phyloP scores from a whole-genome alignment of 2,888 invertebrate genomes.

The Mythimna ferrago region DNA sequence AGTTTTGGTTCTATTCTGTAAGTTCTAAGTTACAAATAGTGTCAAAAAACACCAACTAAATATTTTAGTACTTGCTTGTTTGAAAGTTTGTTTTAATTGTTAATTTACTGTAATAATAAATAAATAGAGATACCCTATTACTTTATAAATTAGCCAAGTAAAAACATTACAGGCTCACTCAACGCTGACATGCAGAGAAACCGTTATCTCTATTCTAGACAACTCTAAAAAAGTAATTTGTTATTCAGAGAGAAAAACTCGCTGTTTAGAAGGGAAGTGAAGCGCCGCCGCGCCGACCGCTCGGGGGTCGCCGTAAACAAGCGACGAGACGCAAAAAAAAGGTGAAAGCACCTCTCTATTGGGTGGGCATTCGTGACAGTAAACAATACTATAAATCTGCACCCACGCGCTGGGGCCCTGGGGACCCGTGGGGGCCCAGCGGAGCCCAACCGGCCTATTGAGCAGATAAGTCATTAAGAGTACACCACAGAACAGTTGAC shows the following conservation, averaged over 20 bases:
- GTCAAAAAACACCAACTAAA: too few relatives aligned
- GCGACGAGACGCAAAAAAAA: slow-evolving; percentile 19
- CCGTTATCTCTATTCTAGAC: slow-evolving; percentile 14
- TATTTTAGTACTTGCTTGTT: neutral
- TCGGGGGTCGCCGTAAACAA: slow-evolving; percentile 46
- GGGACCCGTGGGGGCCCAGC: too few relatives aligned
- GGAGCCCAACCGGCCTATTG: slow-evolving; percentile 2
- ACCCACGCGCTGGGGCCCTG: neutral
- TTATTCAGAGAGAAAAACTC: slow-evolving; percentile 27
- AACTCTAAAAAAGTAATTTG: slow-evolving; percentile 28
- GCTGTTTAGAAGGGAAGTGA: slow-evolving; percentile 42
- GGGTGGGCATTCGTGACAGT: slow-evolving; percentile 38
- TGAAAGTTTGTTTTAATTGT: neutral
- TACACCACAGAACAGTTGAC: neutral
- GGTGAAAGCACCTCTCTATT: slow-evolving; percentile 12
- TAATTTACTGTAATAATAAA: neutral
- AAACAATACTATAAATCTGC: slow-evolving; percentile 58
- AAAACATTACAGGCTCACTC: neutral
- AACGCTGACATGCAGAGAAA: slow-evolving; percentile 1
- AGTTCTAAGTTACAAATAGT: neutral
- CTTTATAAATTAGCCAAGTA: neutral
- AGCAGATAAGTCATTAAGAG: slow-evolving; percentile 26
- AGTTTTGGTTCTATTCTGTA: neutral
- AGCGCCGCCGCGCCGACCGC: neutral
- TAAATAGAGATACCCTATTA: neutral